phyloP scores from a whole-genome alignment of 1,140 invertebrate genomes.

The Leptinotarsa undecemlineata region DNA sequence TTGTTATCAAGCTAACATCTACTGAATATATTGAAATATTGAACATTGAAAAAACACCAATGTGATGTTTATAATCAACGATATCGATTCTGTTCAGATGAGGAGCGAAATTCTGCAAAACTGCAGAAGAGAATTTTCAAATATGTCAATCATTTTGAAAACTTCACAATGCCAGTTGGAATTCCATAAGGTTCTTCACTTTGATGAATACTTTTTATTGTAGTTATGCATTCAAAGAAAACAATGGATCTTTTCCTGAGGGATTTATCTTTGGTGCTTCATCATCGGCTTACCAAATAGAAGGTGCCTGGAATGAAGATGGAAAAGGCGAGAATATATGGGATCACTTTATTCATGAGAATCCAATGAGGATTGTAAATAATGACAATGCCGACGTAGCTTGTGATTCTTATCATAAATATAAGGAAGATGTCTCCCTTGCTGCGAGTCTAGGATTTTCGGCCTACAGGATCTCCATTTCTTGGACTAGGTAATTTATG shows the following conservation, averaged over 20 bases:
- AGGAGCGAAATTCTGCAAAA: no score
- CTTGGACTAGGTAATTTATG: slow-evolving; percentile 58
- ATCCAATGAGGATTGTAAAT: slow-evolving; percentile 59
- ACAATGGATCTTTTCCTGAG: not conserved
- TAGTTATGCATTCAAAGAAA: not conserved
- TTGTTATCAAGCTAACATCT: no score
- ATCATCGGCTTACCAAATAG: slow-evolving; percentile 54
- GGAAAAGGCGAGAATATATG: slow-evolving; percentile 59
- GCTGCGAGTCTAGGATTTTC: slow-evolving; percentile 56
- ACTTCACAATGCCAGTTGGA: no score
- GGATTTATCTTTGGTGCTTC: slow-evolving; percentile 41
- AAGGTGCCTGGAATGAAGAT: slow-evolving; percentile 54
- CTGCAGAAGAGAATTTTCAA: no score
- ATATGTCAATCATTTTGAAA: no score
- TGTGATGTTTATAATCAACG: no score
- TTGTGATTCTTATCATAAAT: slow-evolving; percentile 63
- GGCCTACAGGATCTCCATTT: slow-evolving; percentile 63
- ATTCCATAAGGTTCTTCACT: not conserved
- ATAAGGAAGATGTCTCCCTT: slow-evolving; percentile 59
- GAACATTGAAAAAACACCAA: no score
- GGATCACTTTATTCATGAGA: slow-evolving; percentile 62
- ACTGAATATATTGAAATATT: no score
- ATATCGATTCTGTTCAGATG: no score
- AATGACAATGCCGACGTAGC: slow-evolving; percentile 60
- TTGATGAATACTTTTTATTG: not conserved